These are phyloP conservation scores for Heliangelus exortis DNA, from an alignment of 2,797 vertebrate species.

Conservation along the genomic window DNA sequence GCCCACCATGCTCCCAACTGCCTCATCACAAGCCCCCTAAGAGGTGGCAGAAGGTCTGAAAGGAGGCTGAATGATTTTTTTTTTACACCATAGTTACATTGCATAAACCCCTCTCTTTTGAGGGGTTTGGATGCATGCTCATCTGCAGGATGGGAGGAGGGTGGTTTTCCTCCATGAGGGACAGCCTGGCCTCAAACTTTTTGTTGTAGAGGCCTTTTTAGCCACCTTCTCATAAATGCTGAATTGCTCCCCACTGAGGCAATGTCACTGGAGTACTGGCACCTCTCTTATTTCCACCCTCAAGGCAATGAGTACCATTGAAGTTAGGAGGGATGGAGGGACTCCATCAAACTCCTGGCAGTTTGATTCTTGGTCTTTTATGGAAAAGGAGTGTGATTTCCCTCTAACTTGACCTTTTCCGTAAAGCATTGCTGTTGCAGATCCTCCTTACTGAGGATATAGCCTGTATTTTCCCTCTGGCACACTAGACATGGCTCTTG, in stretches of 20 bases:
- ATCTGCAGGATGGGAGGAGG: background rate
- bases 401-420: background rate
- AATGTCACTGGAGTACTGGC: background rate
- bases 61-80: background rate
- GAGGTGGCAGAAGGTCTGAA: constrained; percentile 15
- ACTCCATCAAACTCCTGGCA: background rate
- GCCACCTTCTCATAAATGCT: background rate
- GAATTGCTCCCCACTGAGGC: background rate
- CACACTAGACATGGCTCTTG: background rate
- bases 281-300: background rate
- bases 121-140: background rate
- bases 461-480: background rate
- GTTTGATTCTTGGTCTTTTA: background rate
- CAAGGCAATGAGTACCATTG: accelerated
- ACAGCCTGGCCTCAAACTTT: background rate
- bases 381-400: background rate
- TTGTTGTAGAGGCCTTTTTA: background rate
- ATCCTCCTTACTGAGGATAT: background rate
- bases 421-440: background rate
- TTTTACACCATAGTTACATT: background rate
- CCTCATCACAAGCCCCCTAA: accelerated
- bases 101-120: background rate
- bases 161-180: background rate
- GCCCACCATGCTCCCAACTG: background rate
- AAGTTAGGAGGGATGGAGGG: background rate